Evolutionary conservation across 2,797 vertebrate species (phyloP), one percentile per base, ranked within the genome.

Genomic region (Danio tinwini): DNA sequence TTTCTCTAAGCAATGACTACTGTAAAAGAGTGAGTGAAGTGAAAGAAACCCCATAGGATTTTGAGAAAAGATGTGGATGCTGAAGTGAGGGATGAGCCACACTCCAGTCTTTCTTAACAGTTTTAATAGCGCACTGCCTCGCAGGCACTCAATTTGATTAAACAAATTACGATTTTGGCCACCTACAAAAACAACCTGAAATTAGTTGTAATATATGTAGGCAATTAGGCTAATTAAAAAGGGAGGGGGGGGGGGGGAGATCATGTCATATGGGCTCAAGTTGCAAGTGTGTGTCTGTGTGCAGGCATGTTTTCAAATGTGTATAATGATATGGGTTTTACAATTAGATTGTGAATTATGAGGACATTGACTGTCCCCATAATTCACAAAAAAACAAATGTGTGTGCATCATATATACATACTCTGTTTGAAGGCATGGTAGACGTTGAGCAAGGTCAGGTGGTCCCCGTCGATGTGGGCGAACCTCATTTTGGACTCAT

Each of bases 371-470:
- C 29, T 29, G 29, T 29, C 29, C 29, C 29, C 29, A 29, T 29
- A 56, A 56, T 2, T 19, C 17, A 56, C 53, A 56, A 56, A 19
- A 8, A 16, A 56, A 56, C 9, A 56, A 58, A 5, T 1, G 2
- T 0, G 5, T 6, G n/a, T 11, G 67, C 37, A 8, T 17, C 2
- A n/a, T 67, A 5, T 13, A 29, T 59, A 92, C 98, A 92, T 91
- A 99, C 98, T 99, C 92, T 99, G 98, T 95, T 99, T 99, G 93
- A 99, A 99, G 92, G 98, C 98, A 0, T 99, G 98, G 93, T 99
- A 99, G 88, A 99, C 98, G 74, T 99, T 99, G 90, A 99, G 97
- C 92, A 99, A 93, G 69, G 98, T 99, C 95, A 99, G 94, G 94
- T 99, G 98, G 95, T 99, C 98, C 91, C 98, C 98, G 88, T 99